Base-by-base conservation (phyloP, 2,113 vertebrate species). In the Macquaria australasica region DNA sequence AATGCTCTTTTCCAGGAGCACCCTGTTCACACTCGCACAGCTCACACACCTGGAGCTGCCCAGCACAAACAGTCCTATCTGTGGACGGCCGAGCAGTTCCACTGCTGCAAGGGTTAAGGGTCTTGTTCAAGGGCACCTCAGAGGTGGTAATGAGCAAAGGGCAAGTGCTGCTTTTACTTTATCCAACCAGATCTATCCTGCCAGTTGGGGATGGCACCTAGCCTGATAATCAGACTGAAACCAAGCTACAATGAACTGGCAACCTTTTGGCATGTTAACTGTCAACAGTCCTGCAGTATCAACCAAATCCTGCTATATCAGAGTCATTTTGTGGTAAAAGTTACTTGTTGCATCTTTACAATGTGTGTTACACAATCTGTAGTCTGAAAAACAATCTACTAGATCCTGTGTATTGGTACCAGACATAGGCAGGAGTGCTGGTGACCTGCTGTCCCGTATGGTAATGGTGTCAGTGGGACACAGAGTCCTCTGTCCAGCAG, bases 381-480 rank as follows among this genome's bases (percentile, higher is more conserved):
- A 68, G 69, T 63, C 37, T 7, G 4, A 58, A 34, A 50, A 70
- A 59, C 53, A 78, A 41, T 28, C 21, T 21, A 3, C 20, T 8
- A 55, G 21, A 18, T 56, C 15, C n/a, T 60, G 48, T 68, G 77
- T 56, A 20, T 75, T 75, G 80, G 85, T 75, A 71, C 7, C 69
- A 72, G 86, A 68, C 67, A 9, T 14, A n/a, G 73, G 45, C 62
- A 68, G 73, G 63, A 69, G 58, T 53, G 82, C 55, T 31, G 82
- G 82, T 87, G 89, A 92, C 88, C 91, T 72, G 88, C 88, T 88
- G 86, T 82, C 88, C 85, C 48, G 79, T 56, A 16, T 59, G 87
- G 66, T 86, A 82, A 88, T 71, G 64, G 82, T 87, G 86, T 89
- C 84, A 76, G 84, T 60, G 89, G 89, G 88, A 93, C 92, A 93